Conservation (phyloP, 2,888 invertebrate genomes). For the Lysandra bellargus region DNA sequence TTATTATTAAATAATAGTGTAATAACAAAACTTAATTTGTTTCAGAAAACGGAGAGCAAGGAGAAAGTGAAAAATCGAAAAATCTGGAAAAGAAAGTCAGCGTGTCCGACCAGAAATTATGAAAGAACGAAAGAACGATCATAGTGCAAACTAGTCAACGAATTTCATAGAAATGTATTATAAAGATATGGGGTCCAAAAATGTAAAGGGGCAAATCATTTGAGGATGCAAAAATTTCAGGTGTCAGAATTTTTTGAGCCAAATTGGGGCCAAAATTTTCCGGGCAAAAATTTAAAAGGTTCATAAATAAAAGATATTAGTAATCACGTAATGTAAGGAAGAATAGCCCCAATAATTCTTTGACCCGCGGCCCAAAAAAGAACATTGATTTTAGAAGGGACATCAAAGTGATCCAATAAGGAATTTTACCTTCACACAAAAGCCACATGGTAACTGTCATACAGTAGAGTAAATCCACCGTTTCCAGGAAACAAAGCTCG, state of each 20-base stretch:
- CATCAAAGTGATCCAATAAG: background rate
- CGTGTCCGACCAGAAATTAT: conserved; percentile 25
- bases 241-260: background rate
- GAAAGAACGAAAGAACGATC: background rate
- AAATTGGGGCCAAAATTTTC: too few species aligned
- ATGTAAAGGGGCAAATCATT: too few species aligned
- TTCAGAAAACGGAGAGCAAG: background rate
- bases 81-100: conserved; percentile 20
- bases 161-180: background rate
- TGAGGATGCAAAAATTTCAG: too few species aligned
- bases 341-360: background rate
- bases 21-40: background rate
- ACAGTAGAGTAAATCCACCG: background rate
- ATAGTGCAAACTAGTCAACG: conserved; percentile 11
- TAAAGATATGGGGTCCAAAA: background rate
- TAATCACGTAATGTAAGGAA: background rate
- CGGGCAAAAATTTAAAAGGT: background rate
- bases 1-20: background rate
- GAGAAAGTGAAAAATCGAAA: conserved; percentile 9
- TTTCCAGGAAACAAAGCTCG: background rate
- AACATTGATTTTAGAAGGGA: background rate
- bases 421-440: background rate
- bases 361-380: background rate
- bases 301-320: background rate
- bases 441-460: background rate